Percentiles rank a stretch among this genome's conserved stretches.
Conservation (phyloP, 2,888 invertebrate genomes). For the Celastrina argiolus region DNA sequence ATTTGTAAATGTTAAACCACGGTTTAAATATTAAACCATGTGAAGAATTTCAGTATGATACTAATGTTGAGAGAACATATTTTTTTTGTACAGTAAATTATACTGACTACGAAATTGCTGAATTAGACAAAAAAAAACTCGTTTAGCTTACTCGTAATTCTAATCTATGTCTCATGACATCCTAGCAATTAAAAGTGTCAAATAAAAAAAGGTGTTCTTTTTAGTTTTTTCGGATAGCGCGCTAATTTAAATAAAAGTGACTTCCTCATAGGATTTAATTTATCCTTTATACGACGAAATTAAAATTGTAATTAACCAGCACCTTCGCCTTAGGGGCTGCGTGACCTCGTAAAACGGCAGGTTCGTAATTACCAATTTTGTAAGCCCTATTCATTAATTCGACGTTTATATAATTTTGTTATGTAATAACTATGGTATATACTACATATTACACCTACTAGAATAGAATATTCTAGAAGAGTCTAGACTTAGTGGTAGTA, state of each 20-base stretch:
- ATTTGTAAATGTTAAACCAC: neutral
- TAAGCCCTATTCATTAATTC: conserved; percentile 68
- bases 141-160: neutral
- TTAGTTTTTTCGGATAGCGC: neutral
- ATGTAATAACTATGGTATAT: neutral
- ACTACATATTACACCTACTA: no score
- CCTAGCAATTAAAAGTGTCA: neutral
- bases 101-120: no score
- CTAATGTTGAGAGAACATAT: neutral
- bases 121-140: neutral
- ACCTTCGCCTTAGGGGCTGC: conserved; percentile 46
- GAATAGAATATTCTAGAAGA: no score
- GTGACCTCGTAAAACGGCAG: conserved; percentile 65
- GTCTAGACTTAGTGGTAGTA: no score
- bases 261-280: neutral
- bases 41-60: neutral
- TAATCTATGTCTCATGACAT: neutral
- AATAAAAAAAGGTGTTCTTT: neutral
- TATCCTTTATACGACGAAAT: conserved; percentile 42
- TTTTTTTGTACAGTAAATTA: neutral
- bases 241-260: conserved; percentile 13
- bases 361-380: conserved; percentile 69
- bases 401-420: conserved; percentile 23
- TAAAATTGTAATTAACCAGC: conserved; percentile 64
- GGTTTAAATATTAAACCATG: neutral